Conservation (phyloP, 2,797 vertebrate genomes). For the Syncerus caffer region DNA sequence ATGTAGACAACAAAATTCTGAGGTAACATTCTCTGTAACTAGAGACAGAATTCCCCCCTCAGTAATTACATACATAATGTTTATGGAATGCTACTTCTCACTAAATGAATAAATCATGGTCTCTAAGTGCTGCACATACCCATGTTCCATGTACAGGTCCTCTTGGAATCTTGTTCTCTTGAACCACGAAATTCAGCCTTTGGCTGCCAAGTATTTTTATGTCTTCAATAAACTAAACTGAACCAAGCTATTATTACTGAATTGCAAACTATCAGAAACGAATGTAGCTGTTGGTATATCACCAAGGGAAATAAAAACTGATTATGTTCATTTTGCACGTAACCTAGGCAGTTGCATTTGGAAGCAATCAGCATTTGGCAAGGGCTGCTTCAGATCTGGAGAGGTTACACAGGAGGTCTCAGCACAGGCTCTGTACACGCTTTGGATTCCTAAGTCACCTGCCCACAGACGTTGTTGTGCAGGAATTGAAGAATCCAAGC, state of each 20-base stretch:
- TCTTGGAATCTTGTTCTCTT: constrained; percentile 62
- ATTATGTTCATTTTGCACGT: constrained; percentile 74
- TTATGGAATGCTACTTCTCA: constrained; percentile 27
- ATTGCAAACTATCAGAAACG: constrained; percentile 76
- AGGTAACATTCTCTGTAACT: background rate
- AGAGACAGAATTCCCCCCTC: background rate
- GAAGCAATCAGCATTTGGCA: constrained; percentile 58
- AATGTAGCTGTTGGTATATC: constrained; percentile 73
- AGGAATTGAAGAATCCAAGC: background rate
- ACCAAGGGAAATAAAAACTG: constrained; percentile 80
- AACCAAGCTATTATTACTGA: constrained; percentile 77
- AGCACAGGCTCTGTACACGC: background rate
- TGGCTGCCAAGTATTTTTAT: constrained; percentile 73
- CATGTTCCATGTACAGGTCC: constrained; percentile 38
- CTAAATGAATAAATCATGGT: constrained; percentile 64
- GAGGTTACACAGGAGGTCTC: background rate
- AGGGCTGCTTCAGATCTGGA: constrained; percentile 32
- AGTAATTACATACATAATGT: constrained; percentile 36
- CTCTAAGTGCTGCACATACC: constrained; percentile 30
- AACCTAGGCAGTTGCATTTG: constrained; percentile 71
- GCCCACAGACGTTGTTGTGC: background rate
- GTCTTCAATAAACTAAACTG: constrained; percentile 79
- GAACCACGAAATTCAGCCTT: constrained; percentile 68
- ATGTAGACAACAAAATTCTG: background rate
- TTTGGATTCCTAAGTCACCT: background rate